Percentiles rank a stretch among this genome's conserved stretches.
Conservation (phyloP, 2,888 invertebrate species). For the Metopia argyrocephala region DNA sequence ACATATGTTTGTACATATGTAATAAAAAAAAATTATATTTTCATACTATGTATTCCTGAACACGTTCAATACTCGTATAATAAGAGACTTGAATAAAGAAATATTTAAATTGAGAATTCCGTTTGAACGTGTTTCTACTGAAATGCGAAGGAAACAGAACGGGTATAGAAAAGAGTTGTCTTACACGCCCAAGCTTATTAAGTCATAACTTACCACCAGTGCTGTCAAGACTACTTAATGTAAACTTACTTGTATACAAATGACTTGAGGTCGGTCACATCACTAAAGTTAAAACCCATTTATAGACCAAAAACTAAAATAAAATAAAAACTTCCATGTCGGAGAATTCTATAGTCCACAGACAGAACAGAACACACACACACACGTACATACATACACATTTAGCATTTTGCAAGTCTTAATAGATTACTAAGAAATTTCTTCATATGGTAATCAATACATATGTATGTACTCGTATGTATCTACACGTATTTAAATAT, state of each 20-base stretch:
- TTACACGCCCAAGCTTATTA: conserved; percentile 62
- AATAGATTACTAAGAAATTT: background rate
- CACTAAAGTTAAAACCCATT: background rate
- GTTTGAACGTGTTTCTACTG: conserved; percentile 6
- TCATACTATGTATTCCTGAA: background rate
- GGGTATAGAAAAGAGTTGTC: conserved; percentile 46
- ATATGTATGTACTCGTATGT: too few species aligned
- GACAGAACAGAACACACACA: too few species aligned
- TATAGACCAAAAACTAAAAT: conserved; percentile 7
- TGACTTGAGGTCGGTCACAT: conserved; percentile 34
- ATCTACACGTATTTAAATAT: too few species aligned
- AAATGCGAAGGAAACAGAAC: conserved; percentile 12
- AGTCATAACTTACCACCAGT: conserved; percentile 56
- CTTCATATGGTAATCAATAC: too few species aligned
- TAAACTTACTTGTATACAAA: conserved; percentile 32
- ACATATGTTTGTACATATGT: background rate
- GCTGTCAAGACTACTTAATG: conserved; percentile 56
- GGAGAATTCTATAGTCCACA: conserved; percentile 1
- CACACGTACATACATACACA: too few species aligned
- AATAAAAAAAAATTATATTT: background rate
- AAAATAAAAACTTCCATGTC: background rate
- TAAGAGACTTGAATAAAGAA: background rate
- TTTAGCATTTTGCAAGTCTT: background rate
- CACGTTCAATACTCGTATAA: background rate
- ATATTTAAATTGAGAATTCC: background rate